Base-by-base conservation (phyloP, 2,113 vertebrate genomes). In the Halichoerus grypus region DNA sequence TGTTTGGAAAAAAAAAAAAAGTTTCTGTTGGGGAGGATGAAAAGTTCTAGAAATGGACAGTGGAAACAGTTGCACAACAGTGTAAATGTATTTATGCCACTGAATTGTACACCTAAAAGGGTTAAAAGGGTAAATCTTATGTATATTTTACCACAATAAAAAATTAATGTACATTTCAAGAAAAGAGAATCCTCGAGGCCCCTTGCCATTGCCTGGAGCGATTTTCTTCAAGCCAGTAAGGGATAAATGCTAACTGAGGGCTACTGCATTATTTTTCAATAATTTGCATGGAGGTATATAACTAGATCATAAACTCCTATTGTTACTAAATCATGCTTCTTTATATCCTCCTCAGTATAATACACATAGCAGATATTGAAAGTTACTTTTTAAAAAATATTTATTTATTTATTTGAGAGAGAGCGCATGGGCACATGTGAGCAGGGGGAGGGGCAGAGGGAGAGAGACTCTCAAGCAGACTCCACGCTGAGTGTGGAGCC, bases 221-320 rank as follows among this genome's bases (percentile, higher is more conserved):
- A 93, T 72, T 95, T 94, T 91, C 82, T 26, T 39, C 26, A 91
- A 88, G 46, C 39, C 21, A 83, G 42, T 82, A 91, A 91, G 53
- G 46, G 8, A 87, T n/a, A 87, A 63, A 93, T 1, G 91, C 69
- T 49, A 59, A 18, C 67, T 93, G 19, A 83, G 61, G 59, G 16
- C n/a, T 76, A 86, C 22, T 53, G 33, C 24, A 10, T 84, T 80
- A 71, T 67, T 87, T 91, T 89, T 87, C 53, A 85, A 89, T 93
- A 46, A 83, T 93, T 65, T 89, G 8, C 55, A 63, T 81, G 4
- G 53, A 71, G 26, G n/a, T 55, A 90, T 81, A 61, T 61, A 86
- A 90, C 18, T 59, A 87, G 24, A 91, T 26, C 39, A 6, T 63
- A 87, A 83, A 61, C 42, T 83, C 59, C 77, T 82, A 21, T 59